A percentile compares a stretch with the other conserved stretches of the same genome.
Evolutionary conservation across 2,113 vertebrate genomes (phyloP).

Genomic region (Psittacula cyanocephala): DNA sequence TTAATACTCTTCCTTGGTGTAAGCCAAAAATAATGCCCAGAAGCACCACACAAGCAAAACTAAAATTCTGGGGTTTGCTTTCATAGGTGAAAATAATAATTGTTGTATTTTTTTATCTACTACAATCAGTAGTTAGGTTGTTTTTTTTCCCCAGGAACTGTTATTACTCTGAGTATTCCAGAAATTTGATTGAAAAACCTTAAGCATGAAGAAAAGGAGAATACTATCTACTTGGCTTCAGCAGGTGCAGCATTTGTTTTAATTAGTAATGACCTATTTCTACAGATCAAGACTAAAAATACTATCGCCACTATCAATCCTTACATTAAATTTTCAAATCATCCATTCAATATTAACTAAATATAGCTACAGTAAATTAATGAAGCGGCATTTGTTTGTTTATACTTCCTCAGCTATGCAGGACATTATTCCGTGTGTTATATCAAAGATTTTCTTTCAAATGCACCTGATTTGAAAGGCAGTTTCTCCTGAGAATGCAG

Average conservation of each 20-base stretch:
- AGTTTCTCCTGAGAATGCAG: conserved; percentile 4
- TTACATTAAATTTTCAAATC: conserved; percentile 34
- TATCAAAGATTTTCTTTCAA: conserved; percentile 41
- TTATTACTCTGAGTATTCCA: neutral
- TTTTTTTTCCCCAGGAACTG: neutral
- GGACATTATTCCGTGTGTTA: neutral
- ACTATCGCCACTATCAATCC: neutral
- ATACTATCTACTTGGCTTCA: neutral
- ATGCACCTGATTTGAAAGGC: neutral
- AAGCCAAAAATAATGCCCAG: neutral
- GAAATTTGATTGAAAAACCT: neutral
- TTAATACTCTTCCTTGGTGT: neutral
- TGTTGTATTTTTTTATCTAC: neutral
- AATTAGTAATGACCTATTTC: conserved; percentile 20
- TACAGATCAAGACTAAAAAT: conserved; percentile 19
- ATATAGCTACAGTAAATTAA: conserved; percentile 26
- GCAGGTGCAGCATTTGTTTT: conserved; percentile 18
- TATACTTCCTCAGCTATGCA: neutral
- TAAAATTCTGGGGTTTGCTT: neutral
- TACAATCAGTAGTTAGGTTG: neutral
- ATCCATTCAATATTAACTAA: conserved; percentile 57
- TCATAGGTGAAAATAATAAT: neutral
- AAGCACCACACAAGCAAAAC: neutral
- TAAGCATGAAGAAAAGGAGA: neutral
- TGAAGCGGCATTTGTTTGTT: conserved; percentile 26